Base-by-base conservation (phyloP, 1,140 invertebrate species). In the Ceratosolen solmsi region DNA sequence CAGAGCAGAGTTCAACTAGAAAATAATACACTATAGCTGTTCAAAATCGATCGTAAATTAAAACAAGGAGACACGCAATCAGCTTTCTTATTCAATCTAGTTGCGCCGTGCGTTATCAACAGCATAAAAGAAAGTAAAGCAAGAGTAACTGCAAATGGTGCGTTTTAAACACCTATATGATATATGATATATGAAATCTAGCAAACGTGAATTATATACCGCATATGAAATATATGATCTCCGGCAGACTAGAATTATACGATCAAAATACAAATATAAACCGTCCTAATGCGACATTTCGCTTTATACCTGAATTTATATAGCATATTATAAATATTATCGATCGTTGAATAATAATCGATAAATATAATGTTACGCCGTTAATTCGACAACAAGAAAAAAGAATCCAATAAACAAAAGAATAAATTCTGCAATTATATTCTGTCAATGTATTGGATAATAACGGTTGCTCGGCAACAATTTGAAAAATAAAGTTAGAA, bases 121-220 rank as follows among this genome's bases (percentile, higher is more conserved):
- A n/a, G n/a, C n/a, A n/a, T n/a, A n/a, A 36, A 68, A 68, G 33
- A 68, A n/a, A 38, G 27, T 33, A 68, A 38, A 65, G 3, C 8
- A 36, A 38, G 63, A 68, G 13, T 68, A 20, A 38, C 63, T 38
- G 63, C 30, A 36, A 65, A 65, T 36, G 27, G 30, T 36, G 0
- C 4, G 25, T 20, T 4, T 36, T 13, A 36, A 30, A 65, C 36
- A 36, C 33, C 20, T 4, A 22, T 33, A 65, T 65, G 33, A 65
- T 38, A 68, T 38, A 68, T 11, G 63, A 68, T 68, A 38, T n/a
- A 38, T 68, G 63, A 68, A 68, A 68, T 68, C 30, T n/a, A 68
- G 33, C 7, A 11, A 38, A 33, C 17, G 20, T 68, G 63, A 68
- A 68, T 68, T 38, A 68, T 63, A 63, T n/a, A 27, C 22, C 2